phyloP scores from a whole-genome alignment of 2,113 vertebrate species.

The Thryonomys swinderianus region DNA sequence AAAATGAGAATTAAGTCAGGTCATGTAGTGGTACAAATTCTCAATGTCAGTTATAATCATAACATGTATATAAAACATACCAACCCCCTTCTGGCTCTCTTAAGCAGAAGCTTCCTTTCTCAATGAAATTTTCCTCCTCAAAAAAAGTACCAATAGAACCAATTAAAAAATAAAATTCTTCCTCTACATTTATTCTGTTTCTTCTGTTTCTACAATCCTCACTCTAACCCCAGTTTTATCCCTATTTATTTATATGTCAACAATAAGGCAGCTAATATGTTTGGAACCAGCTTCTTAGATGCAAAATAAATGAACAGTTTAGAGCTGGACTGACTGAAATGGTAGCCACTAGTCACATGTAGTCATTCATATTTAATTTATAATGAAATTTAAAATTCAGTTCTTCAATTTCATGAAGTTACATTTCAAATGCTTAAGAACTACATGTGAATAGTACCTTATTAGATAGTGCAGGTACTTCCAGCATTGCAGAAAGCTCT shows the following conservation, averaged over 20 bases:
- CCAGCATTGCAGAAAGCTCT: neutral
- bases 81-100: too few species aligned
- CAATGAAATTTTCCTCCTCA: too few species aligned
- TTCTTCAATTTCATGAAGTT: constrained; percentile 28
- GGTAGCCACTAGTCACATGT: neutral
- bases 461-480: neutral
- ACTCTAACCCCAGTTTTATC: neutral
- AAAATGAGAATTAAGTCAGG: too few species aligned
- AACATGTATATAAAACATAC: too few species aligned
- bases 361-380: constrained; percentile 14
- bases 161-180: neutral
- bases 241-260: neutral
- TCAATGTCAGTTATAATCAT: too few species aligned
- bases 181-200: constrained; percentile 32
- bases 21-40: too few species aligned
- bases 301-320: constrained; percentile 36
- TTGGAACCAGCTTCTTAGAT: neutral
- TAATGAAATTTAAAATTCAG: constrained; percentile 15
- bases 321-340: neutral
- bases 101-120: too few species aligned
- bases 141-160: too few species aligned
- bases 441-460: neutral
- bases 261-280: constrained; percentile 19
- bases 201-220: neutral
- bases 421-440: constrained; percentile 31